Conservation (phyloP, 1,140 invertebrate species). For the Drosophila watanabei region DNA sequence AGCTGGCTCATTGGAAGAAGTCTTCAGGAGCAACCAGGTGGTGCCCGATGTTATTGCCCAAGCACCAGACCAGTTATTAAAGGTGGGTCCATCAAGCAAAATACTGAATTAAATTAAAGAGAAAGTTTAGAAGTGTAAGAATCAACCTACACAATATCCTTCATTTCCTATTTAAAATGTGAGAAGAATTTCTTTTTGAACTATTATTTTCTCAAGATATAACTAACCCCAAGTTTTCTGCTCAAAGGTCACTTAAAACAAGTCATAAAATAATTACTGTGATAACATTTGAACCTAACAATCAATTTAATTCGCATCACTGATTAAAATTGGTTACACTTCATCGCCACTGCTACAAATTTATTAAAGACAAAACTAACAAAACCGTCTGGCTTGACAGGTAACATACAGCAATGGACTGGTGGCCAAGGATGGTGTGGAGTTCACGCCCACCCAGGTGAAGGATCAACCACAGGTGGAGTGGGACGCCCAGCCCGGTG, state of each 20-base stretch:
- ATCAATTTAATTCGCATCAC: not conserved
- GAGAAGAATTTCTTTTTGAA: too few species aligned
- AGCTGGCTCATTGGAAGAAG: constrained; percentile 41
- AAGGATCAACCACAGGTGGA: constrained; percentile 89
- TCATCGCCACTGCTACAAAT: not conserved
- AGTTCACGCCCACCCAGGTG: constrained; percentile 89
- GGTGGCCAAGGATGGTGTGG: constrained; percentile 89
- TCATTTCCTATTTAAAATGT: not conserved
- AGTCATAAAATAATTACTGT: not conserved
- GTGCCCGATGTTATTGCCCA: constrained; percentile 71
- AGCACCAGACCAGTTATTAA: constrained; percentile 62
- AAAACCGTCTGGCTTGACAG: constrained; percentile 38
- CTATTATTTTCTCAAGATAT: not conserved
- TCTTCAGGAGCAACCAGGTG: constrained; percentile 46
- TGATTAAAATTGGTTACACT: not conserved
- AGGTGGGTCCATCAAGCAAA: too few species aligned
- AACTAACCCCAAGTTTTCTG: constrained; percentile 3
- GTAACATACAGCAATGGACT: constrained; percentile 87
- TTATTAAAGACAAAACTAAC: not conserved
- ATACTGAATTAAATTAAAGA: too few species aligned
- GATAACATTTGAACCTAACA: not conserved
- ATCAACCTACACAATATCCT: too few species aligned
- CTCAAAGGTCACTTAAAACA: constrained; percentile 49
- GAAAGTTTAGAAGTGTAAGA: too few species aligned
- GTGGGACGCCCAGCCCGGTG: constrained; percentile 88